These are phyloP conservation scores for Euschistus heros DNA, from an alignment of 1,140 invertebrate genomes.

Conservation along the genomic window DNA sequence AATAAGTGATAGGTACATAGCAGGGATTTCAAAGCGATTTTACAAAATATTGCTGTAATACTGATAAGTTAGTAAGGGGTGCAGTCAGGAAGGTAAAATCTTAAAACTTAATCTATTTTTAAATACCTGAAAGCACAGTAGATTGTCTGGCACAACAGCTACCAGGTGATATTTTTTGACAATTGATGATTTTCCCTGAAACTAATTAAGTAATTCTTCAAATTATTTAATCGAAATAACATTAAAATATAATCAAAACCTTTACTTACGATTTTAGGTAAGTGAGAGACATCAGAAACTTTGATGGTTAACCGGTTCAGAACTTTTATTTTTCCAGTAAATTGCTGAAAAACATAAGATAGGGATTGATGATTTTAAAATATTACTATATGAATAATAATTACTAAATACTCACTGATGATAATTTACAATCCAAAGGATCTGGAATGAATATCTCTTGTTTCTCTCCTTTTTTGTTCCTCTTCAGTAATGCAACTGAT, in stretches of 20 bases:
- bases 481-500: background rate
- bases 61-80: too few relatives aligned
- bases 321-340: background rate
- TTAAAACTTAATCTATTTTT: too few relatives aligned
- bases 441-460: background rate
- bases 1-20: too few relatives aligned
- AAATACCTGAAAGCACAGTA: background rate
- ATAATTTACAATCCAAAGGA: background rate
- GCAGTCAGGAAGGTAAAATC: too few relatives aligned
- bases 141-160: background rate
- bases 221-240: background rate
- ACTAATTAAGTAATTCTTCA: background rate
- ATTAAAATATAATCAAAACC: background rate
- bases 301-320: slow-evolving; percentile 1
- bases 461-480: background rate
- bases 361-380: too few relatives aligned
- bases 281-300: background rate
- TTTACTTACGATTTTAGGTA: background rate
- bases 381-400: too few relatives aligned
- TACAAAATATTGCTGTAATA: too few relatives aligned
- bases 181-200: background rate
- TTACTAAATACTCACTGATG: too few relatives aligned
- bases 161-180: background rate
- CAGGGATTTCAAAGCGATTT: too few relatives aligned
- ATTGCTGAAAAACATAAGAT: background rate